Evolutionary conservation across 1,140 invertebrate genomes (phyloP).

Genomic region (Euschistus heros): DNA sequence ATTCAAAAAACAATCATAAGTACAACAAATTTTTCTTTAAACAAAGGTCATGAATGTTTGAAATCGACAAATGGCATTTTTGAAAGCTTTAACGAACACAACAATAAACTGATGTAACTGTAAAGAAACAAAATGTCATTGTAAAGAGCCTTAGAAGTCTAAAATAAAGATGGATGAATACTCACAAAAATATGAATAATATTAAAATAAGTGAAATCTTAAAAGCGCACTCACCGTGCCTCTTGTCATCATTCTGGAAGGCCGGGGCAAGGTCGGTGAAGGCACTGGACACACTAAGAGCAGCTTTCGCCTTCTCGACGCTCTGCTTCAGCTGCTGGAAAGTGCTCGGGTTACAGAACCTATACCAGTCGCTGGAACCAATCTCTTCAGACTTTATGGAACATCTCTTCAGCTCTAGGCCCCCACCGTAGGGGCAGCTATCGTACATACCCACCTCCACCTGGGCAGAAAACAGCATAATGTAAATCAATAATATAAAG

Average conservation of each 20-base stretch:
- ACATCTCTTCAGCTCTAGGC: slow-evolving; percentile 64
- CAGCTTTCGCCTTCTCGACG: slow-evolving; percentile 78
- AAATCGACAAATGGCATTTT: no score
- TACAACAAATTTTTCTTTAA: no score
- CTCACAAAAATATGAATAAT: no score
- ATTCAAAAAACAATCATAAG: no score
- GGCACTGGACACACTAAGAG: slow-evolving; percentile 38
- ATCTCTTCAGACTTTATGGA: slow-evolving; percentile 44
- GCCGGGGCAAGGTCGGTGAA: slow-evolving; percentile 36
- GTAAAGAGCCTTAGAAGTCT: no score
- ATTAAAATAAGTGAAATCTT: no score
- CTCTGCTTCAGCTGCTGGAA: slow-evolving; percentile 81
- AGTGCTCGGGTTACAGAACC: slow-evolving; percentile 61
- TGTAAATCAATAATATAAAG: no score
- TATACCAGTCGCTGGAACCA: slow-evolving; percentile 52
- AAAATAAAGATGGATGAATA: no score
- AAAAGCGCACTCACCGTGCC: slow-evolving; percentile 8
- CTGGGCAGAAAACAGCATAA: not conserved
- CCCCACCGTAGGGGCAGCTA: slow-evolving; percentile 78
- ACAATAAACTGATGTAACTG: no score
- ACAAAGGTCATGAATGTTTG: no score
- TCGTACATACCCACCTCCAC: slow-evolving; percentile 61
- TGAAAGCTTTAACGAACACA: no score
- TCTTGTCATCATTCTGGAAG: slow-evolving; percentile 24
- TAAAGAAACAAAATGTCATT: no score